Base-by-base conservation (phyloP, 2,888 invertebrate genomes). In the Vanessa cardui region DNA sequence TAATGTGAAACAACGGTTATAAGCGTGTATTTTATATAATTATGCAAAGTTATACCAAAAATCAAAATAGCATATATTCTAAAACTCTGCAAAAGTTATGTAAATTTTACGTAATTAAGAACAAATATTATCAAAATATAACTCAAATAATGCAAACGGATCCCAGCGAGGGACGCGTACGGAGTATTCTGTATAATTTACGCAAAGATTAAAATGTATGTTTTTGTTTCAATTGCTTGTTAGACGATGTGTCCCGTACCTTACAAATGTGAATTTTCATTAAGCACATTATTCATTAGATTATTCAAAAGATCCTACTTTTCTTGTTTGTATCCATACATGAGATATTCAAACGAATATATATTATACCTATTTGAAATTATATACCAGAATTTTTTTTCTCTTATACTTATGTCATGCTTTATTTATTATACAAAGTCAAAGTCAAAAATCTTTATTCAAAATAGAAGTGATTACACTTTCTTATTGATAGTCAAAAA, bases 161-260 rank as follows among this genome's bases (percentile, higher is more conserved):
- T n/a, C 26, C 26, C 20, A 33, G 44, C 39, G 56, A 66, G 76
- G 73, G 78, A 81, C 76, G 78, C 78, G 80, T 82, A 78, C 72
- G 70, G 75, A 77, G 75, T 64, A 71, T 61, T 60, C 64, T 63
- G 33, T 45, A 64, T 72, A 69, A 72, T 69, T 73, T 71, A 68
- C 65, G 65, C 71, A 45, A 64, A 66, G 71, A 72, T 72, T 72
- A 72, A 71, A 72, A 69, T 61, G 60, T 66, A 60, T 65, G 62
- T 63, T 72, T 69, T 66, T 64, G 49, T 61, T 71, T 54, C 54
- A 58, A 54, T 54, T 54, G 31, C 8, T 56, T 39, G 56, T 39
- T 33, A 26, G n/a, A 56, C 18, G 39, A 31, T n/a, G 54, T 39
- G 18, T 39, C 5, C 16, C 39, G 33, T 39, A 39, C 16, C 8